Conservation (phyloP, 1,140 invertebrate genomes). For the Tribolium castaneum region DNA sequence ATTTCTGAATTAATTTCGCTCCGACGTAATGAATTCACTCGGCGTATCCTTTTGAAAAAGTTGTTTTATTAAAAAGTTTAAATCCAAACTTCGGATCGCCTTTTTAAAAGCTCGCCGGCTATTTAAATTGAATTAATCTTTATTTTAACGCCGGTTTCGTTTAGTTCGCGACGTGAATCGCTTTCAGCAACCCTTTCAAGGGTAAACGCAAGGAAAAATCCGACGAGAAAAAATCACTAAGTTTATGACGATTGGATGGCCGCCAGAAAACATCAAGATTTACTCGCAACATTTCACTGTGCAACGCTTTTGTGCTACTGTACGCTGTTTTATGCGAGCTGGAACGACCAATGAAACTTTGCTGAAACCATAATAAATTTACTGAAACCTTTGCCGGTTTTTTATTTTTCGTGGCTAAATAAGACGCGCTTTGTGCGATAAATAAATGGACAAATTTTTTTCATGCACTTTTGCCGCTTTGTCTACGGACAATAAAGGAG, state of each 20-base stretch:
- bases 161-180: slow-evolving; percentile 37
- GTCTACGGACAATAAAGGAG: neutral
- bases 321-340: slow-evolving; percentile 20
- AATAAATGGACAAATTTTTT: slow-evolving; percentile 2
- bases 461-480: neutral
- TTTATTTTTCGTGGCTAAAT: neutral
- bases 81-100: slow-evolving; percentile 42
- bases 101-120: slow-evolving; percentile 38
- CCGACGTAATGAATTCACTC: slow-evolving; percentile 44
- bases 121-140: slow-evolving; percentile 52
- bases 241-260: slow-evolving; percentile 9
- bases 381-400: slow-evolving; percentile 12
- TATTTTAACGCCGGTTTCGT: slow-evolving; percentile 46
- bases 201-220: neutral
- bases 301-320: slow-evolving; percentile 14
- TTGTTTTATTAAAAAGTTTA: slow-evolving; percentile 48
- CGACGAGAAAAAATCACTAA: neutral
- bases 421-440: neutral
- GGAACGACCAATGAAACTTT: slow-evolving; percentile 33
- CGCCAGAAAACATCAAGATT: slow-evolving; percentile 21
- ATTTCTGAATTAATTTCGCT: slow-evolving; percentile 15
- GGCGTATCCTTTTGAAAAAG: slow-evolving; percentile 43
- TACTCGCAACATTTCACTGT: slow-evolving; percentile 24
- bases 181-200: slow-evolving; percentile 4
- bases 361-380: slow-evolving; percentile 23